phyloP scores from a whole-genome alignment of 2,113 vertebrate species.

The Malurus elegans region DNA sequence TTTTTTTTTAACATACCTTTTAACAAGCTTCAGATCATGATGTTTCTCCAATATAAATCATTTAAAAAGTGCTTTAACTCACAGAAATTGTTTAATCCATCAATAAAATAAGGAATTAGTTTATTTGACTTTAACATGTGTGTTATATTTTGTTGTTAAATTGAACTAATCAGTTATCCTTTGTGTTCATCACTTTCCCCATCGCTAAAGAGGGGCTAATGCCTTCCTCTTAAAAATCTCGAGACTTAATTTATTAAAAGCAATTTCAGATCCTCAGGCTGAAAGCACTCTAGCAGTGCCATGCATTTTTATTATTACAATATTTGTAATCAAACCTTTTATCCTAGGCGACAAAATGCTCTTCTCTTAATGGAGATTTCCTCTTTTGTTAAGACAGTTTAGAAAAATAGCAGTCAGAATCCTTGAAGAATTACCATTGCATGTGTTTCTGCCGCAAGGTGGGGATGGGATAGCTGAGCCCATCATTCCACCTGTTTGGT shows the following conservation, averaged over 20 bases:
- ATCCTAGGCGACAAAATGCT: background rate
- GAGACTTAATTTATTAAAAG: background rate
- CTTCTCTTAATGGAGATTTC: constrained; percentile 7
- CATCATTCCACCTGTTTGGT: background rate
- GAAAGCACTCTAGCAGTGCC: background rate
- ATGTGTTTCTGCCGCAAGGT: constrained; percentile 10
- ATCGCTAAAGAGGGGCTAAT: background rate
- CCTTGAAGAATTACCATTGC: background rate
- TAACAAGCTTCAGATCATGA: background rate
- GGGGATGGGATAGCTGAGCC: constrained; percentile 23
- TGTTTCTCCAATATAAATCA: background rate
- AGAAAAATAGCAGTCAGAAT: background rate
- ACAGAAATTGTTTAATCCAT: background rate
- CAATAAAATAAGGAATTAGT: background rate
- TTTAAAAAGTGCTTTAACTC: background rate
- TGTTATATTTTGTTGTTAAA: background rate
- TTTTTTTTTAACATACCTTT: background rate
- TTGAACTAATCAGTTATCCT: background rate
- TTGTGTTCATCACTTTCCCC: background rate
- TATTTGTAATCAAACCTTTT: constrained; percentile 28
- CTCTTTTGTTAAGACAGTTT: constrained; percentile 7
- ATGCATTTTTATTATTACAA: background rate
- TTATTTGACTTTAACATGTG: background rate
- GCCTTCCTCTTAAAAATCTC: background rate
- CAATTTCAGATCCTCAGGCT: constrained; percentile 1